Conservation (phyloP, 1,140 invertebrate genomes). For the Sesamia nonagrioides region DNA sequence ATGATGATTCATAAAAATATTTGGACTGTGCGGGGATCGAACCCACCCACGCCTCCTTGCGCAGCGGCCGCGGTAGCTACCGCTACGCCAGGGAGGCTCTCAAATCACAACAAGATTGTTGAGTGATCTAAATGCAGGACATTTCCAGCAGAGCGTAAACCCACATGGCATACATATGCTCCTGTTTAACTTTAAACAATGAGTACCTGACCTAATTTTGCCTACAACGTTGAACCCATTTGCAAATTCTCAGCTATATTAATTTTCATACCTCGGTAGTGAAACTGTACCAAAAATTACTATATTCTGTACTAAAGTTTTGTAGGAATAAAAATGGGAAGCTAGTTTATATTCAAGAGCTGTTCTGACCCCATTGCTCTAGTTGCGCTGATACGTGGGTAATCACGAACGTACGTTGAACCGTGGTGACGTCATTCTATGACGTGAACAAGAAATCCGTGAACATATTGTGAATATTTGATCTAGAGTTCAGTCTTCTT, state of each 20-base stretch:
- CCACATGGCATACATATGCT: background rate
- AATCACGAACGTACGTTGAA: conserved; percentile 37
- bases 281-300: background rate
- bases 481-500: conserved; percentile 14
- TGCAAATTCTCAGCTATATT: background rate
- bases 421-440: conserved; percentile 21
- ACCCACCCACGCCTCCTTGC: too few species aligned
- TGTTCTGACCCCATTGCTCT: conserved; percentile 22
- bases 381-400: conserved; percentile 19
- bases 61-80: too few species aligned
- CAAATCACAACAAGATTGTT: too few species aligned
- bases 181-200: conserved; percentile 28
- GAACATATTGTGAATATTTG: conserved; percentile 28
- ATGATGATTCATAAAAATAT: too few species aligned
- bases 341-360: conserved; percentile 2
- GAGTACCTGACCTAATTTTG: conserved; percentile 30
- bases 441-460: conserved; percentile 9
- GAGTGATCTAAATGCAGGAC: background rate
- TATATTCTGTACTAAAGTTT: background rate
- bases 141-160: background rate
- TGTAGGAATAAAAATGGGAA: conserved; percentile 9
- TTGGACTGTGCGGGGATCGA: too few species aligned
- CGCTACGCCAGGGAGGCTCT: too few species aligned
- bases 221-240: conserved; percentile 13
- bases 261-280: conserved; percentile 12